phyloP scores from a whole-genome alignment of 2,113 vertebrate genomes.

The Ploceus nigricollis region DNA sequence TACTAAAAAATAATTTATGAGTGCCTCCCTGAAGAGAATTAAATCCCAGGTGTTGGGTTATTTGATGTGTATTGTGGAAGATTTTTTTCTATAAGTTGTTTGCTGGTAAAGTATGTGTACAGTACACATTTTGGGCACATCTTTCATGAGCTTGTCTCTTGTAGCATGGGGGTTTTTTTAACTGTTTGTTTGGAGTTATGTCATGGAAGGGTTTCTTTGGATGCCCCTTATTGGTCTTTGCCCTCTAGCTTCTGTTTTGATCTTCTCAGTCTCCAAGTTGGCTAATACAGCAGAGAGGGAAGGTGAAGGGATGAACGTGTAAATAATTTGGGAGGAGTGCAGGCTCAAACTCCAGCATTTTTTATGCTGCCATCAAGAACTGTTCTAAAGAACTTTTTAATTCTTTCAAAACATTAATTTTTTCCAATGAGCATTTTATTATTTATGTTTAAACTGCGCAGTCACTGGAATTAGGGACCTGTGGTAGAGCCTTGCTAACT shows the following conservation, averaged over 20 bases:
- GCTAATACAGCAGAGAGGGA: neutral
- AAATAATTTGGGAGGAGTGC: neutral
- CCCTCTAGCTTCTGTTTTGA: neutral
- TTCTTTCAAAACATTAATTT: neutral
- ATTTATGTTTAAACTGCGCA: neutral
- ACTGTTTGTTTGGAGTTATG: neutral
- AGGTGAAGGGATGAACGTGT: neutral
- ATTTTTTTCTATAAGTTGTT: neutral
- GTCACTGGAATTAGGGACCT: neutral
- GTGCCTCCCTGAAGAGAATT: neutral
- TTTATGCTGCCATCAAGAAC: neutral
- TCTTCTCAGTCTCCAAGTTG: neutral
- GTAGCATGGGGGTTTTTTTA: accelerated
- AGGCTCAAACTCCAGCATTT: neutral
- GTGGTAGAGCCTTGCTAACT: neutral
- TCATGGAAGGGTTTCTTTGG: neutral
- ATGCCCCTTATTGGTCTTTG: neutral
- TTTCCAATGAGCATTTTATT: neutral
- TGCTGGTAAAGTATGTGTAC: neutral
- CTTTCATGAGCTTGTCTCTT: neutral
- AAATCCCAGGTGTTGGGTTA: neutral
- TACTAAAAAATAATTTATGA: neutral
- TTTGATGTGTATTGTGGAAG: neutral
- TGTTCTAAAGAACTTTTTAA: neutral
- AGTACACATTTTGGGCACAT: neutral